A percentile compares a stretch with the other conserved stretches of the same genome.
These are phyloP conservation scores for Spea bombifrons DNA, from an alignment of 2,113 vertebrate species.

Conservation along the genomic window DNA sequence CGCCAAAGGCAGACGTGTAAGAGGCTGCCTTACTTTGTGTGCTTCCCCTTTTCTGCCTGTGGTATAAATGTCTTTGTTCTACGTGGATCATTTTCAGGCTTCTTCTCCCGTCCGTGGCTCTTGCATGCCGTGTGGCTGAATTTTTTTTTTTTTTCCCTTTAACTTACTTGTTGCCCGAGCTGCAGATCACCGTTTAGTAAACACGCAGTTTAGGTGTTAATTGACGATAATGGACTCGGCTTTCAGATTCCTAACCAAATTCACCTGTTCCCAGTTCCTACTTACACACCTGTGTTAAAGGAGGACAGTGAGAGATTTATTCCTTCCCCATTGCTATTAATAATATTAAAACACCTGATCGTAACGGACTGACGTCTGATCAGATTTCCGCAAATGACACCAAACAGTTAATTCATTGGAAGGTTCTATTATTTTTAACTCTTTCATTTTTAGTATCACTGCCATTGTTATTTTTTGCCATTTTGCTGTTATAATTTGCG, in stretches of 20 bases:
- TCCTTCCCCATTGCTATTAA: neutral
- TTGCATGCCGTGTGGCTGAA: slow-evolving; percentile 30
- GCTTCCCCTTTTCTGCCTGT: slow-evolving; percentile 63
- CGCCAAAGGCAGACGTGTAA: slow-evolving; percentile 99
- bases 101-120: slow-evolving; percentile 39
- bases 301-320: too few relatives aligned
- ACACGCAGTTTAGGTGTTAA: too few relatives aligned
- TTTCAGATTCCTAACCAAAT: too few relatives aligned
- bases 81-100: slow-evolving; percentile 52
- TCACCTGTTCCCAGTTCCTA: too few relatives aligned
- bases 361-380: neutral
- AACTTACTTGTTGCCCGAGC: neutral
- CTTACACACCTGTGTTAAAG: too few relatives aligned
- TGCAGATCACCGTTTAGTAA: too few relatives aligned
- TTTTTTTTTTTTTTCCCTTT: neutral
- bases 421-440: neutral
- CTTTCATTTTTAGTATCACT: neutral
- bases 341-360: neutral
- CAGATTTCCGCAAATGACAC: neutral
- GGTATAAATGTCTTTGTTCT: slow-evolving; percentile 61
- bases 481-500: neutral
- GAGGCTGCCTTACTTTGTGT: slow-evolving; percentile 72
- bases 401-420: neutral
- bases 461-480: neutral
- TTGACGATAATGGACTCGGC: too few relatives aligned